Base-by-base conservation (phyloP, 2,797 vertebrate species). In the Microctenopoma stevenorrisi region DNA sequence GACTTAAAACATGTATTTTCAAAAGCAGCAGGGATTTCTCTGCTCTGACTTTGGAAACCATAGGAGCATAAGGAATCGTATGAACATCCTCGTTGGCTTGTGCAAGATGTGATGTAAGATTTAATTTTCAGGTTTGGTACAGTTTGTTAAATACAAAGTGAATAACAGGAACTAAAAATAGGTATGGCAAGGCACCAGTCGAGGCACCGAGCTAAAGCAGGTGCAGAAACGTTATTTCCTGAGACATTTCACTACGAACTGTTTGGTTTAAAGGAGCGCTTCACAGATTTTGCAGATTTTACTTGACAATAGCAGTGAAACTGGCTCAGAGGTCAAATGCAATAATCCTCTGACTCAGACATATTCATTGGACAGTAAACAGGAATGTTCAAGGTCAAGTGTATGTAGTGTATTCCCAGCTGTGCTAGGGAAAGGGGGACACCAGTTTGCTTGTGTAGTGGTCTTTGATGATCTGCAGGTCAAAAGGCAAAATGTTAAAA, bases 1-100 rank as follows among this genome's bases (percentile, higher is more conserved):
- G 79, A 86, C 70, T 74, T 63, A 72, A 50, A 83, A 85, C 72
- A 50, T 62, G 64, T 82, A 57, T 83, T 86, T 85, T 84, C 16
- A 52, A 54, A 69, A 57, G 40, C 40, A 42, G 40, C 4, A 14
- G 40, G 40, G 40, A 14, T 42, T 62, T 28, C 64, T 75, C 51
- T 66, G 77, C 58, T 54, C 0, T 22, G 13, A 64, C 64, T 61
- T 50, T 66, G 47, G 46, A 51, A 67, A 75, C 50, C 59, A 47
- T n/a, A 44, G 44, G 53, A 46, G 37, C 60, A 56, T 50, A 42
- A 56, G 40, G 52, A 57, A 46, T 30, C 60, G 53, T 51, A 42
- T 50, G 33, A 64, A 44, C 38, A 47, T 63, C 28, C 28, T 58
- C 42, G 59, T 48, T 18, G 62, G 43, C 51, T 54, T 43, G 0